Evolutionary conservation across 1,140 invertebrate species (phyloP).

Genomic region (Drosophila miranda): DNA sequence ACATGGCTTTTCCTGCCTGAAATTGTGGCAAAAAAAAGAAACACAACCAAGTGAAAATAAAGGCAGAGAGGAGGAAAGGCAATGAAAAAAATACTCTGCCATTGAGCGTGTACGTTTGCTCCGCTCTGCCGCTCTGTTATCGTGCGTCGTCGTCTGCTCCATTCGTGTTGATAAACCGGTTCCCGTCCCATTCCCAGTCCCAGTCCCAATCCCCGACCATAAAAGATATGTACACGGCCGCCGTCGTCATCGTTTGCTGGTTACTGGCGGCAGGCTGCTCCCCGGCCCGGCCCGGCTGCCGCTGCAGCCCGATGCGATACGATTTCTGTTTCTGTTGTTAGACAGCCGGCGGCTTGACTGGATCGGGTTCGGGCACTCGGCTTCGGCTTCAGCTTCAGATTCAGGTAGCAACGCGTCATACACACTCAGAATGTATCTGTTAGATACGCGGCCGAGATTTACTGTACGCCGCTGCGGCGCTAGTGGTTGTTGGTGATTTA

Average conservation of each 20-base stretch:
- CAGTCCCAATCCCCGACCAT: constrained; percentile 45
- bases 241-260: constrained; percentile 28
- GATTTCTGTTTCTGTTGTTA: constrained; percentile 29
- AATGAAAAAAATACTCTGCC: constrained; percentile 27
- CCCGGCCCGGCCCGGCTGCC: not conserved
- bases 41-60: constrained; percentile 46
- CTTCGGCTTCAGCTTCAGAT: not conserved
- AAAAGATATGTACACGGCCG: constrained; percentile 52
- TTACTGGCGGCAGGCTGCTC: not conserved
- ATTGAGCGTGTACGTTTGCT: constrained; percentile 55
- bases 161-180: constrained; percentile 74
- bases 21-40: constrained; percentile 64
- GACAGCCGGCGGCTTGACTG: constrained; percentile 21
- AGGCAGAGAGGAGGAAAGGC: constrained; percentile 15
- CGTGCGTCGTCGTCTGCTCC: constrained; percentile 50
- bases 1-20: constrained; percentile 74
- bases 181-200: constrained; percentile 46
- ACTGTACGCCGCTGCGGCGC: constrained; percentile 40
- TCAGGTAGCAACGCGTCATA: constrained; percentile 63
- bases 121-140: constrained; percentile 55
- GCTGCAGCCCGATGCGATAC: too few relatives aligned
- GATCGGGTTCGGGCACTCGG: constrained; percentile 7
- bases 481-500: constrained; percentile 36
- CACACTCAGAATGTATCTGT: constrained; percentile 69
- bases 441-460: constrained; percentile 61